phyloP scores from a whole-genome alignment of 2,113 vertebrate species.

The Bubo blakistoni region DNA sequence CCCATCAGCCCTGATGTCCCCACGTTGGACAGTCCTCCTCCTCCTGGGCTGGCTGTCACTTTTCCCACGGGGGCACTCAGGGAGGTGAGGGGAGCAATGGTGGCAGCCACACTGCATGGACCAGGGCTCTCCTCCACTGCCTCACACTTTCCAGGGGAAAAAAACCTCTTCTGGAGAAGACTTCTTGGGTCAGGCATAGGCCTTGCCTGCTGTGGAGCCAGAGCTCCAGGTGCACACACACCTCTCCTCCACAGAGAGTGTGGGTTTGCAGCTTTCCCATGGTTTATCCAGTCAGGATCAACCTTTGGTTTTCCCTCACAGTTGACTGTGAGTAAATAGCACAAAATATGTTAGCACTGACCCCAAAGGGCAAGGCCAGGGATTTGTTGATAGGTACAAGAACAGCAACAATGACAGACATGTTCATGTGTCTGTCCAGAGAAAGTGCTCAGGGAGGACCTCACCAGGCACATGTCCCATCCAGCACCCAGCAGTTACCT shows the following conservation, averaged over 20 bases:
- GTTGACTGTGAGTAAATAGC: not conserved
- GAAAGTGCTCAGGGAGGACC: not conserved
- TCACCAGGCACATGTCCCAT: not conserved
- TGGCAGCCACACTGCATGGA: no score
- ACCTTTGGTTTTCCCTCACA: not conserved
- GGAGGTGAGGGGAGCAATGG: not conserved
- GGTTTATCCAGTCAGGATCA: not conserved
- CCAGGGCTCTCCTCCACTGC: not conserved
- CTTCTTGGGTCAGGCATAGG: not conserved
- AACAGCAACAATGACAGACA: not conserved
- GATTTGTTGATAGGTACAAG: not conserved
- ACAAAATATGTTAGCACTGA: not conserved
- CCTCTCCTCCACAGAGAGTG: not conserved
- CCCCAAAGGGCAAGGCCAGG: not conserved
- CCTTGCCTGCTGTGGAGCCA: not conserved
- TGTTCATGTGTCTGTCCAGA: not conserved
- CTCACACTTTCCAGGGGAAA: not conserved
- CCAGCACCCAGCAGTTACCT: not conserved
- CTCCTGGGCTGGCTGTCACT: not conserved
- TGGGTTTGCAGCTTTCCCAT: not conserved
- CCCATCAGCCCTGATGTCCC: not conserved
- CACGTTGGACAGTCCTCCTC: not conserved
- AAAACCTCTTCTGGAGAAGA: not conserved
- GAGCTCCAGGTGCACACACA: not conserved
- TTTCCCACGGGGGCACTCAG: rapidly evolving